phyloP scores from a whole-genome alignment of 2,797 vertebrate species.

The Chrysocyon brachyurus region DNA sequence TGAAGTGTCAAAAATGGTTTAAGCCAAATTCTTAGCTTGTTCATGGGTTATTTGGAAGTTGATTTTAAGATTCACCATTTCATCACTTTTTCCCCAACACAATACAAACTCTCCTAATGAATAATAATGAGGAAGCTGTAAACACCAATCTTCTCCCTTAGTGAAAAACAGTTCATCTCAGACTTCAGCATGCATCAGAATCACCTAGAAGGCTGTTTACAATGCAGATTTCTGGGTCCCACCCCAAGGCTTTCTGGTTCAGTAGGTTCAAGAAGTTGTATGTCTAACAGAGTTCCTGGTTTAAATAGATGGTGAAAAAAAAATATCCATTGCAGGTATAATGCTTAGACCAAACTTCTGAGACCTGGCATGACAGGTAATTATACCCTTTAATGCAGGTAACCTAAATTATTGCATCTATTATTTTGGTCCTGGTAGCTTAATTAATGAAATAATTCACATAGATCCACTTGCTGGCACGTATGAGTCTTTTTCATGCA shows the following conservation, averaged over 20 bases:
- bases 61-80: conserved; percentile 17
- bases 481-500: background rate
- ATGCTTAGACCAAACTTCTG: conserved; percentile 34
- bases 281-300: background rate
- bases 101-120: background rate
- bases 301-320: background rate
- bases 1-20: conserved; percentile 8
- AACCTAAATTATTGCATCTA: background rate
- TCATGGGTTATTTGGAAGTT: conserved; percentile 1
- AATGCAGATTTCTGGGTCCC: background rate
- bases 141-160: background rate
- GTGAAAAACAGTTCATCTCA: background rate
- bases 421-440: background rate
- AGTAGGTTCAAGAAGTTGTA: background rate
- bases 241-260: background rate
- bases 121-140: background rate
- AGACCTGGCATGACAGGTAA: background rate
- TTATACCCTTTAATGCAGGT: background rate
- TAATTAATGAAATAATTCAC: background rate
- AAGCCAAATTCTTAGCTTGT: background rate
- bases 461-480: background rate
- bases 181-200: background rate
- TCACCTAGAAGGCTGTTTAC: background rate
- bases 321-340: background rate
- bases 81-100: background rate